phyloP scores from a whole-genome alignment of 1,140 invertebrate species.

The Antheraea mylitta region DNA sequence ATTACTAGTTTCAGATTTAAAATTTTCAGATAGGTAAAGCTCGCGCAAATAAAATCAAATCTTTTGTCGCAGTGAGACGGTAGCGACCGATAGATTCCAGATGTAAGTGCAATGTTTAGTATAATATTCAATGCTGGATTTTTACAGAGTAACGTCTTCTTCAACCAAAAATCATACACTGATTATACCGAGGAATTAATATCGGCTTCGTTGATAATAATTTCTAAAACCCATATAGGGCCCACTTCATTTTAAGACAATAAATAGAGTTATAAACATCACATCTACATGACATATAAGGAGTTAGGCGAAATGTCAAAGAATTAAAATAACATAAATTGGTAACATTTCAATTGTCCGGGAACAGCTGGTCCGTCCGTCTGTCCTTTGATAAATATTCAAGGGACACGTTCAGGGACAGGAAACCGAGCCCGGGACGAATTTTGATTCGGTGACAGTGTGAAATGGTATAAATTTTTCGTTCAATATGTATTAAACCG shows the following conservation, averaged over 20 bases:
- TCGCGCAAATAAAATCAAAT: too few relatives aligned
- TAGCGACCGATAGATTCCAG: too few relatives aligned
- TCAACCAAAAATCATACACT: too few relatives aligned
- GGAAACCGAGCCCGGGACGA: slow-evolving; percentile 7
- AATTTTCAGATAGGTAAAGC: too few relatives aligned
- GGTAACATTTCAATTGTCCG: slow-evolving; percentile 35
- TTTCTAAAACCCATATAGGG: not conserved
- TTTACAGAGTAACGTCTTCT: too few relatives aligned
- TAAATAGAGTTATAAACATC: not conserved
- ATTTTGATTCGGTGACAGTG: slow-evolving; percentile 22
- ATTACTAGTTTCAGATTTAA: too few relatives aligned
- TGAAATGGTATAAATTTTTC: not conserved
- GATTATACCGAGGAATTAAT: too few relatives aligned
- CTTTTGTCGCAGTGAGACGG: too few relatives aligned
- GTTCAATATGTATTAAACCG: slow-evolving; percentile 1
- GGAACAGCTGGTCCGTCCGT: slow-evolving; percentile 23
- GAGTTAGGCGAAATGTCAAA: slow-evolving; percentile 9
- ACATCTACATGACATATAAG: not conserved
- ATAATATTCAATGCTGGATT: too few relatives aligned
- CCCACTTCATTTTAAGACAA: too few relatives aligned
- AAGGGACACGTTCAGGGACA: slow-evolving; percentile 23
- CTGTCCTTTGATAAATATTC: slow-evolving; percentile 42
- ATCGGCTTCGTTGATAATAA: too few relatives aligned
- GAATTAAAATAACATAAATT: slow-evolving; percentile 36
- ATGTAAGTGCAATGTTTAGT: too few relatives aligned